Percentiles rank a stretch among this genome's conserved stretches.
These are phyloP conservation scores for Pardalotus punctatus DNA, from an alignment of 2,113 vertebrate genomes.

Conservation along the genomic window DNA sequence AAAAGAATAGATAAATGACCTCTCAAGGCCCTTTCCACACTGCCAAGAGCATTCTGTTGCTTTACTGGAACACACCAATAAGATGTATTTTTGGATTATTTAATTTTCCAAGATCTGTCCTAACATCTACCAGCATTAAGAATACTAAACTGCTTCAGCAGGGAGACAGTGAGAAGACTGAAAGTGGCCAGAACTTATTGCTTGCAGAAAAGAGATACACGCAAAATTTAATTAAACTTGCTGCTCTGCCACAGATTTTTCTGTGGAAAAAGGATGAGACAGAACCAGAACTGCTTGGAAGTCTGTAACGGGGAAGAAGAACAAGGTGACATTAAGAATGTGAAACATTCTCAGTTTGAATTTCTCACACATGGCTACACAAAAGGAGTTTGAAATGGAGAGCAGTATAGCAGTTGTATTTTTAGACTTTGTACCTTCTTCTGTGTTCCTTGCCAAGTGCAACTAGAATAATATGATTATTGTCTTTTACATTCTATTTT, in stretches of 20 bases:
- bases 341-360: neutral
- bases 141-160: neutral
- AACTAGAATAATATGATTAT: neutral
- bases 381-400: neutral
- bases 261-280: neutral
- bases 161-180: neutral
- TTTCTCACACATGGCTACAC: neutral
- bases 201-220: neutral
- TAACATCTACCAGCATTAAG: neutral
- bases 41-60: neutral
- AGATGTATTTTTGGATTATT: neutral
- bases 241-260: neutral
- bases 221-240: neutral
- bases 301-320: neutral
- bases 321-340: neutral
- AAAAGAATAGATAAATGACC: neutral
- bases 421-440: neutral
- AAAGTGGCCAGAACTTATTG: neutral
- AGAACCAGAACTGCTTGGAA: neutral
- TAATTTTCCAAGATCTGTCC: neutral
- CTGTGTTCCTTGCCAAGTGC: neutral
- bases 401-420: neutral
- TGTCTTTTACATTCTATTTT: neutral
- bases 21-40: neutral
- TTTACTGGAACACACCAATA: neutral